Conservation (phyloP, 2,797 vertebrate genomes). For the Alcedo atthis region DNA sequence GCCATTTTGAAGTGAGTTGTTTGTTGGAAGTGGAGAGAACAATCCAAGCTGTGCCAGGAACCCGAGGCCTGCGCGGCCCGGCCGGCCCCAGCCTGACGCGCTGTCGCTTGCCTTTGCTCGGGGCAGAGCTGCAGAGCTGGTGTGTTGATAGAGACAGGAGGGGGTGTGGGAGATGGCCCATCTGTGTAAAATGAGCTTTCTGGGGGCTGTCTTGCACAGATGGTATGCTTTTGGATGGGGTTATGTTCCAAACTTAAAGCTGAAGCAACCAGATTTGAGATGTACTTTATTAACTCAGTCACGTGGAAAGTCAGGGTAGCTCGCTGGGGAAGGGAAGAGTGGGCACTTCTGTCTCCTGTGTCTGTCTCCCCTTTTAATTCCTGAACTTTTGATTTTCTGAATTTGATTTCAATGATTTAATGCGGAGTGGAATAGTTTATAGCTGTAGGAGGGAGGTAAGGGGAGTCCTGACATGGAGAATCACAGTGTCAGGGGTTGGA, state of each 20-base stretch:
- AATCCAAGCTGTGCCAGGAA: conserved; percentile 18
- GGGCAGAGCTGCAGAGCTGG: conserved; percentile 27
- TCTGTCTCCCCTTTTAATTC: neutral
- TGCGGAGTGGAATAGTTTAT: neutral
- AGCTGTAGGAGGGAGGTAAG: neutral
- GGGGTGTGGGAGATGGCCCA: neutral
- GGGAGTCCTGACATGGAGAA: neutral
- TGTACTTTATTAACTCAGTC: neutral
- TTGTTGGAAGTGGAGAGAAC: conserved; percentile 33
- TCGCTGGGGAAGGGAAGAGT: neutral
- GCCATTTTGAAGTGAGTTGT: conserved; percentile 25
- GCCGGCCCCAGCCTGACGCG: conserved; percentile 4
- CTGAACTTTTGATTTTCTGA: too few species aligned
- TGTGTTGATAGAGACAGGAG: conserved; percentile 29
- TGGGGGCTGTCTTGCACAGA: neutral
- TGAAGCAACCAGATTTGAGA: neutral
- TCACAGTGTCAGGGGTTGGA: too few species aligned
- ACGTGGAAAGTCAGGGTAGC: neutral
- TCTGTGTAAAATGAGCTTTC: neutral
- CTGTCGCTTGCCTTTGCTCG: conserved; percentile 50
- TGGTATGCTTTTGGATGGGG: neutral
- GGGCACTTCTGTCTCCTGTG: neutral
- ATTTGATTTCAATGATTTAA: too few species aligned
- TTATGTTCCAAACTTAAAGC: neutral
- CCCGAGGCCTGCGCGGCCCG: neutral